These are phyloP conservation scores for Calvadosia cruxmelitensis DNA, from an alignment of 30 jellyfish, hydroid and myxozoan species.

Conservation along the genomic window DNA sequence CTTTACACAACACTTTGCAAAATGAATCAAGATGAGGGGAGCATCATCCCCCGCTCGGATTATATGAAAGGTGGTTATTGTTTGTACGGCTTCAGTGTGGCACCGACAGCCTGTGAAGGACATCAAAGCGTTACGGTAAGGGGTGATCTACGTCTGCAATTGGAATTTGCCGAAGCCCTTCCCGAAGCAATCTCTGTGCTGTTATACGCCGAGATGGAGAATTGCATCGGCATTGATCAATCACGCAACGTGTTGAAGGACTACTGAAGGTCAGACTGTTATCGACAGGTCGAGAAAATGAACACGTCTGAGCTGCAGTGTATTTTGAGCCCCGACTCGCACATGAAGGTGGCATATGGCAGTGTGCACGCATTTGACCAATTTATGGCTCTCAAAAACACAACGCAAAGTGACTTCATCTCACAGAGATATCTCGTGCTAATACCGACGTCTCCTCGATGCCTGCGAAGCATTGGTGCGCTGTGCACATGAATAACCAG, in stretches of 20 bases:
- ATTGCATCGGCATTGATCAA: background rate
- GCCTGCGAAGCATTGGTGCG: too few species aligned
- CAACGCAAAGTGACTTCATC: too few species aligned
- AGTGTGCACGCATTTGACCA: too few species aligned
- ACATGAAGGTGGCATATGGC: too few species aligned
- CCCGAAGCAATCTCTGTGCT: background rate
- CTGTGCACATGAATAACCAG: too few species aligned
- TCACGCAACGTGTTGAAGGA: background rate
- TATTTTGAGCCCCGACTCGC: too few species aligned
- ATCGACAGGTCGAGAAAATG: too few species aligned
- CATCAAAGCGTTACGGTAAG: background rate
- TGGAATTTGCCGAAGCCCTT: background rate
- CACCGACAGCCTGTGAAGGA: background rate
- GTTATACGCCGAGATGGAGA: background rate
- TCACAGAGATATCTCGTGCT: too few species aligned
- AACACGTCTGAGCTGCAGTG: background rate
- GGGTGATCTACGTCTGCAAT: background rate
- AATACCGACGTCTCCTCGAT: too few species aligned
- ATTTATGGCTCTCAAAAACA: too few species aligned
- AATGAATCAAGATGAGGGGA: background rate
- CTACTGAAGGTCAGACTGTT: too few species aligned
- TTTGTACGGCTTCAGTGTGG: background rate
- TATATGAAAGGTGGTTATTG: background rate
- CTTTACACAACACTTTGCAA: background rate
- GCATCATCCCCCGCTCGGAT: background rate